Conservation (phyloP, 1,140 invertebrate genomes). For the Gonioctena quinquepunctata region DNA sequence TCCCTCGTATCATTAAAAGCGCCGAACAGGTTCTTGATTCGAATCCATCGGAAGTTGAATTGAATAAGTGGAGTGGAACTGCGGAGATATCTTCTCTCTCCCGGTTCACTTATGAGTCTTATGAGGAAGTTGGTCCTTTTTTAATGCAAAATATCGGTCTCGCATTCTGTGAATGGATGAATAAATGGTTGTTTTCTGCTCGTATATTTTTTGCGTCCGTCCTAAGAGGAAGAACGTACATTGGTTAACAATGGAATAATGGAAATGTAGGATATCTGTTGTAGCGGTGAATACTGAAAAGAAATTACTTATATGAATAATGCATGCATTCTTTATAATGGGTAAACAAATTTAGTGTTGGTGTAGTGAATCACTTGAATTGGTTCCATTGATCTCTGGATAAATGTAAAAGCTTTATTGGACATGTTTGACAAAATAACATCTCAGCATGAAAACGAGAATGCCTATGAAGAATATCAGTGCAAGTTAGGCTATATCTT, state of each 20-base stretch:
- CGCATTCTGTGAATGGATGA: neutral
- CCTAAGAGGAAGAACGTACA: neutral
- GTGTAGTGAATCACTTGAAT: too few species aligned
- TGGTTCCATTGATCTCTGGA: neutral
- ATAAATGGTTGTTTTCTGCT: neutral
- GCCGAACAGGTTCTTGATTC: neutral
- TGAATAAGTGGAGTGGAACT: conserved; percentile 13
- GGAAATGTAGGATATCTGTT: neutral
- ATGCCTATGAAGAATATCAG: too few species aligned
- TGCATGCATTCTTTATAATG: neutral
- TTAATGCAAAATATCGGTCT: neutral
- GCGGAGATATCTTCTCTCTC: conserved; percentile 2
- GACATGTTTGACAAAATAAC: neutral
- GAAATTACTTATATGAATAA: neutral
- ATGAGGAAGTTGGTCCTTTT: conserved; percentile 5
- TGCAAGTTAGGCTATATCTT: too few species aligned
- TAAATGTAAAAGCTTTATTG: neutral
- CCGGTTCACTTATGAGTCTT: neutral
- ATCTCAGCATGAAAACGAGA: too few species aligned
- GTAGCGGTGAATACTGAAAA: neutral
- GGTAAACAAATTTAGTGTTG: neutral
- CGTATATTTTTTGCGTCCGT: too few species aligned
- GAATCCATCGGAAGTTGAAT: conserved; percentile 4
- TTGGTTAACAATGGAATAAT: neutral
- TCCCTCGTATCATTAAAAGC: neutral